Percentiles rank a stretch among this genome's conserved stretches.
These are phyloP conservation scores for Sycophaga agraensis DNA, from an alignment of 1,140 invertebrate species.

Conservation along the genomic window DNA sequence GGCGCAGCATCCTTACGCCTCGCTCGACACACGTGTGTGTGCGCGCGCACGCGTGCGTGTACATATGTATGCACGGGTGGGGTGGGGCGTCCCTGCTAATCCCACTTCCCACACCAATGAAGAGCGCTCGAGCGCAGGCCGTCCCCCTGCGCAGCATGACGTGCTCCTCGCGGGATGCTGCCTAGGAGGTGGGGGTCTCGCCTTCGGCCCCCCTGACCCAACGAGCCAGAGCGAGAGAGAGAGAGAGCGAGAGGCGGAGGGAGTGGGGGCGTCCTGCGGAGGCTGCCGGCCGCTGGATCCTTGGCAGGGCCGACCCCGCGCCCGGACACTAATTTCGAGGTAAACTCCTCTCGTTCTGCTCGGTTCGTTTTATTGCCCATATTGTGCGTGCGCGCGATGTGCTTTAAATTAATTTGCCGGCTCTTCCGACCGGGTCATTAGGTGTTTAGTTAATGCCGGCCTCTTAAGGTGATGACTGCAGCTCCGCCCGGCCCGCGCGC, in stretches of 20 bases:
- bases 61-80: constrained; percentile 25
- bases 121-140: neutral
- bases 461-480: constrained; percentile 10
- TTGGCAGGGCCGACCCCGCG: too few relatives aligned
- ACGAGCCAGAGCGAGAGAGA: neutral
- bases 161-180: constrained; percentile 7
- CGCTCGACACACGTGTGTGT: too few relatives aligned
- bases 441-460: constrained; percentile 7
- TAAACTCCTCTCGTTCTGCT: neutral
- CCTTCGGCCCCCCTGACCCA: too few relatives aligned
- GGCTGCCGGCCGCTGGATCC: too few relatives aligned
- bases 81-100: constrained; percentile 49
- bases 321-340: neutral
- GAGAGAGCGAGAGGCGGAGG: neutral
- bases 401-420: constrained; percentile 20
- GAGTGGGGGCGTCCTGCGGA: neutral
- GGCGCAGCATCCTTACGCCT: constrained; percentile 4
- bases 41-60: too few relatives aligned
- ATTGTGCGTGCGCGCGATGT: neutral
- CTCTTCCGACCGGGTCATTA: neutral
- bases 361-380: constrained; percentile 9
- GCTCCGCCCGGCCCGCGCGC: neutral
- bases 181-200: neutral
- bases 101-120: constrained; percentile 41
- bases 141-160: neutral